Evolutionary conservation across 2,113 vertebrate species (phyloP).

Genomic region (Cygnus atratus): DNA sequence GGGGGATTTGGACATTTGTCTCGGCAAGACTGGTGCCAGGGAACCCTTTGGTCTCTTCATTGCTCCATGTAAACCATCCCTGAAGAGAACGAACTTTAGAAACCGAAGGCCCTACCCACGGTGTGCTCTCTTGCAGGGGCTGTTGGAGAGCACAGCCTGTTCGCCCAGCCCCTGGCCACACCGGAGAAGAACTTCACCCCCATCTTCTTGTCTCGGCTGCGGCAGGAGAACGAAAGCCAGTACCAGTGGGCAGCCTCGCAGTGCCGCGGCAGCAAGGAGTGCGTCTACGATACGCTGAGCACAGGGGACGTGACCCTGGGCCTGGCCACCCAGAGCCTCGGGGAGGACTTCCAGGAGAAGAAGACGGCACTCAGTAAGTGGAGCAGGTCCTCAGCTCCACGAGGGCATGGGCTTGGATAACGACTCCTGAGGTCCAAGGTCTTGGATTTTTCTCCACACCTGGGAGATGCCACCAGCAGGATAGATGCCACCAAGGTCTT

Average conservation of each 20-base stretch:
- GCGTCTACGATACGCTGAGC: conserved; percentile 32
- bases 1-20: not conserved
- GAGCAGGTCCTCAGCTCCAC: not conserved
- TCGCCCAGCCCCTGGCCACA: not conserved
- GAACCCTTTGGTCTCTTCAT: not conserved
- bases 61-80: not conserved
- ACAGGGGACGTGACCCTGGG: conserved; percentile 37
- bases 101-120: not conserved
- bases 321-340: conserved; percentile 23
- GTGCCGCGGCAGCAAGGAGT: conserved; percentile 15
- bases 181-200: conserved; percentile 23
- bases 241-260: not conserved
- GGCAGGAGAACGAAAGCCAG: conserved; percentile 35
- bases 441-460: not conserved
- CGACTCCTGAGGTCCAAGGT: not conserved
- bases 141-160: conserved; percentile 10
- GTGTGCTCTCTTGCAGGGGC: conserved; percentile 35
- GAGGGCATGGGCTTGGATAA: not conserved
- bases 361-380: conserved; percentile 51
- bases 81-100: not conserved
- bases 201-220: conserved; percentile 52
- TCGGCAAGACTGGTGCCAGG: not conserved
- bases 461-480: not conserved
- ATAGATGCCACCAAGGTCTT: not conserved
- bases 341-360: not conserved